Conservation (phyloP, 2,888 invertebrate species). For the Pseudolycoriella hygida region DNA sequence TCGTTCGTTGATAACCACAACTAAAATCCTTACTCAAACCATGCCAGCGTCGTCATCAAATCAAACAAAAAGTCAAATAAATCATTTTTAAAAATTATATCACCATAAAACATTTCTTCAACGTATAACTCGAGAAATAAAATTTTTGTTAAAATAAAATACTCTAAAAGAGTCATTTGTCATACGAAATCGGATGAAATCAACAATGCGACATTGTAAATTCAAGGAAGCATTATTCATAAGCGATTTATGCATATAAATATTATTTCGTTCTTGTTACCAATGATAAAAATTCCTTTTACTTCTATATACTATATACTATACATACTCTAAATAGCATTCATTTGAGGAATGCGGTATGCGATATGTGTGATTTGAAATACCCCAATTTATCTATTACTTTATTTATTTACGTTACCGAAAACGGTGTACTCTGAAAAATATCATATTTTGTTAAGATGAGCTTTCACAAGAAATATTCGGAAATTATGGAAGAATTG, state of each 20-base stretch:
- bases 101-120: neutral
- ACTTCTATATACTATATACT: neutral
- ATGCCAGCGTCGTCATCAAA: too few species aligned
- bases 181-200: constrained; percentile 5
- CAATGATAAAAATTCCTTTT: neutral
- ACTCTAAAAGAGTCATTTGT: constrained; percentile 2
- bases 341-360: neutral
- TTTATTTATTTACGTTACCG: neutral
- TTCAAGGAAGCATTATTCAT: constrained; percentile 3
- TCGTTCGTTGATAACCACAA: too few species aligned
- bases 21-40: too few species aligned
- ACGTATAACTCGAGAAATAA: neutral
- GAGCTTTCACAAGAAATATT: neutral
- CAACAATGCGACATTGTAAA: constrained; percentile 4
- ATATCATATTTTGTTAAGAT: neutral
- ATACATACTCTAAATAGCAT: neutral
- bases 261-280: too few species aligned
- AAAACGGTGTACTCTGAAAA: neutral
- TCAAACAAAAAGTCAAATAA: neutral
- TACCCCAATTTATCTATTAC: neutral
- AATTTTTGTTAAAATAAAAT: neutral
- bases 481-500: neutral
- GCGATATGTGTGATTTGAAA: constrained; percentile 3
- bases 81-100: neutral
- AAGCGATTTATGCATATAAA: constrained; percentile 3